These are phyloP conservation scores for Micrastur ruficollis DNA, from an alignment of 2,797 vertebrate genomes.

Conservation along the genomic window DNA sequence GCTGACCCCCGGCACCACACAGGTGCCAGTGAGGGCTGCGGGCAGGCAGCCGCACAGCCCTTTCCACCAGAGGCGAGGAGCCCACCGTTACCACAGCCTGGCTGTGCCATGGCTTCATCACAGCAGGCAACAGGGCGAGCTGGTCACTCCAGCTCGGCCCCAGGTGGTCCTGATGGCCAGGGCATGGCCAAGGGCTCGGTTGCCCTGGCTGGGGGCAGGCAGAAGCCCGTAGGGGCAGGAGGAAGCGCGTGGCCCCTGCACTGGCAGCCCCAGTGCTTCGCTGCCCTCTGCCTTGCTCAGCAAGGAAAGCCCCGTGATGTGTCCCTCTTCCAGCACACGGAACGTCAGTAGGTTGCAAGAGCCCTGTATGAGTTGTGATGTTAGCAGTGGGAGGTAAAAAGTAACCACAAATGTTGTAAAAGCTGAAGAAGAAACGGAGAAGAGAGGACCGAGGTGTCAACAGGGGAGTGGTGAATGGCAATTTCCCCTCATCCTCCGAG, in stretches of 20 bases:
- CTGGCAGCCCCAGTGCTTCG: rapidly evolving
- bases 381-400: not conserved
- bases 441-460: not conserved
- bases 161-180: rapidly evolving
- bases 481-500: not conserved
- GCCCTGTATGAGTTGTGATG: not conserved
- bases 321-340: not conserved
- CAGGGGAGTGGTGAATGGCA: rapidly evolving
- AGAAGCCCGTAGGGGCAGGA: rapidly evolving
- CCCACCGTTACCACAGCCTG: not conserved
- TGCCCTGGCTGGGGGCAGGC: too few species aligned
- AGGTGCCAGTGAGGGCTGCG: not conserved
- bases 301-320: not conserved
- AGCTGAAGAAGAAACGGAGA: not conserved
- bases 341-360: rapidly evolving
- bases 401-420: not conserved
- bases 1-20: not conserved
- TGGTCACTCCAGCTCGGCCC: not conserved
- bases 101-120: not conserved
- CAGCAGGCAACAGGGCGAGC: not conserved
- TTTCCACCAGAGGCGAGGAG: not conserved
- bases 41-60: not conserved
- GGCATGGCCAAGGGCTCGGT: not conserved
- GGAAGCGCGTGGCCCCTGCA: rapidly evolving
- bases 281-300: not conserved